Evolutionary conservation across 2,888 invertebrate species (phyloP).

Genomic region (Pandemis cinnamomeana): DNA sequence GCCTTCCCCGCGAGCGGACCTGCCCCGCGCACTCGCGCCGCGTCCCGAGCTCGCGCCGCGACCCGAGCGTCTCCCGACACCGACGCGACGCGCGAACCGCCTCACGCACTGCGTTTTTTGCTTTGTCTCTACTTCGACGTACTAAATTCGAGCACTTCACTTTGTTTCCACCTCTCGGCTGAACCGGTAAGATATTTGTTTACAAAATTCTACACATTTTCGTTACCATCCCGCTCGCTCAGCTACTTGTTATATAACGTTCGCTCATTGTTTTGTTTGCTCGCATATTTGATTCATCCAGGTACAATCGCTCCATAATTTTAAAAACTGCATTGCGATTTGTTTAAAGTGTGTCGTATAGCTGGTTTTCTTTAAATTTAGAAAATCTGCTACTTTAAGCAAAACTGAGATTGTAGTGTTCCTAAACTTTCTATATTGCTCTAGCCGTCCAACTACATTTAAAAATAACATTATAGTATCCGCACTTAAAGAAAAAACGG

Average conservation of each 20-base stretch:
- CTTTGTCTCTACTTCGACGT: constrained; percentile 49
- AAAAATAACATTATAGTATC: neutral
- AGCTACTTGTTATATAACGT: constrained; percentile 64
- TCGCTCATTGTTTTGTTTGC: constrained; percentile 51
- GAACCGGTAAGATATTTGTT: constrained; percentile 71
- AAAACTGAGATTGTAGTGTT: neutral
- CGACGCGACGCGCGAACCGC: constrained; percentile 40
- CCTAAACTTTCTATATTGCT: neutral
- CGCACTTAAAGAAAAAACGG: neutral
- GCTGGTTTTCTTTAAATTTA: neutral
- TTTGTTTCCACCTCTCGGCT: constrained; percentile 55
- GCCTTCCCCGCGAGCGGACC: constrained; percentile 62
- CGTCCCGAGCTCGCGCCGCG: constrained; percentile 57
- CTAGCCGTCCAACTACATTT: neutral
- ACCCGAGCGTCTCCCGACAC: constrained; percentile 45
- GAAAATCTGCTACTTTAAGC: neutral
- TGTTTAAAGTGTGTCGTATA: constrained; percentile 2
- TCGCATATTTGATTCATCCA: constrained; percentile 45
- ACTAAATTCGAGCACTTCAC: constrained; percentile 57
- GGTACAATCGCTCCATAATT: constrained; percentile 1
- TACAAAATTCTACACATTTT: constrained; percentile 55
- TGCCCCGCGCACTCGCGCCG: constrained; percentile 47
- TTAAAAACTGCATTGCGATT: constrained; percentile 49
- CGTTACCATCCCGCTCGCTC: constrained; percentile 52
- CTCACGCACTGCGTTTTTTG: constrained; percentile 44